A percentile compares a stretch with the other conserved stretches of the same genome.
Evolutionary conservation across 2,113 vertebrate species (phyloP).

Genomic region (Forbesichthys papilliferus): DNA sequence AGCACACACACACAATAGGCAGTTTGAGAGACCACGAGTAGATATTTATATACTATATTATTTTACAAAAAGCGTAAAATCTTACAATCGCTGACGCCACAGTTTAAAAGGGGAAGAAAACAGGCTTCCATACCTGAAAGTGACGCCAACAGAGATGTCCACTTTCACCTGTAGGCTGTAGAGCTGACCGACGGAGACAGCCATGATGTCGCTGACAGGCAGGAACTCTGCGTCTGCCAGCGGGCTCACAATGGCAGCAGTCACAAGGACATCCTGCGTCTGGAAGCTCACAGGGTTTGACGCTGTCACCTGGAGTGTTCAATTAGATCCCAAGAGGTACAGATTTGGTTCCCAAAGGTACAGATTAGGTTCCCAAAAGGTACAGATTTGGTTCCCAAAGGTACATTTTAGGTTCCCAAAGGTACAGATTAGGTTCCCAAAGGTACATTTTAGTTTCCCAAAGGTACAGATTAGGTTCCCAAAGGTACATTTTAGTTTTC

Average conservation of each 20-base stretch:
- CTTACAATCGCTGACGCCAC: no score
- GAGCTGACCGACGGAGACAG: constrained; percentile 43
- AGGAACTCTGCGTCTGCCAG: constrained; percentile 65
- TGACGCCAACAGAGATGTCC: constrained; percentile 69
- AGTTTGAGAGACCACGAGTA: no score
- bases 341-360: background rate
- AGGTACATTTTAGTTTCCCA: no score
- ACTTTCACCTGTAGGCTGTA: constrained; percentile 67
- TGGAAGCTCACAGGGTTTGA: constrained; percentile 77
- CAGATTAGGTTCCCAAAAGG: no score
- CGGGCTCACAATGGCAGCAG: constrained; percentile 60
- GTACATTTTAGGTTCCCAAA: background rate
- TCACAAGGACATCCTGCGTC: constrained; percentile 61
- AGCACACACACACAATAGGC: no score
- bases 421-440: no score
- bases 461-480: no score
- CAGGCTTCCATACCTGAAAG: constrained; percentile 64
- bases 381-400: no score
- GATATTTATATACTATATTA: no score
- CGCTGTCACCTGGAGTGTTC: constrained; percentile 67
- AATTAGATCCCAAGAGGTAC: background rate
- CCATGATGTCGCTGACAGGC: constrained; percentile 39
- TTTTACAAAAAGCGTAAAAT: no score
- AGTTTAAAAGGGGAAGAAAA: no score
- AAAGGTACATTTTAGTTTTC: no score